These are phyloP conservation scores for Eristalinus sepulchralis DNA, from an alignment of 2,888 invertebrate species.

Conservation along the genomic window DNA sequence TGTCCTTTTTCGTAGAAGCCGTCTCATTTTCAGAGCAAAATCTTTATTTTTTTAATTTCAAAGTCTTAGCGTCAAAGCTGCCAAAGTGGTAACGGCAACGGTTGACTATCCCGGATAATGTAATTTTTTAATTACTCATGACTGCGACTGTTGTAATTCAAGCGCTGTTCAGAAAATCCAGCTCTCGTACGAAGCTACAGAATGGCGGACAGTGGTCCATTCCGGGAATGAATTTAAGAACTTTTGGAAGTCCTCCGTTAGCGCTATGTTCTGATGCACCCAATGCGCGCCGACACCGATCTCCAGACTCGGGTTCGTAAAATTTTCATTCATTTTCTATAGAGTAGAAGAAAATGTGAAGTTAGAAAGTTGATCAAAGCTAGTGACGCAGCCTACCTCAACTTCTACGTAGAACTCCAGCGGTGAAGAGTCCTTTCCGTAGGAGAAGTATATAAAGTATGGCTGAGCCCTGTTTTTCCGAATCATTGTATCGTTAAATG, in stretches of 20 bases:
- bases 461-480: slow-evolving; percentile 74
- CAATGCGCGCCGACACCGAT: slow-evolving; percentile 82
- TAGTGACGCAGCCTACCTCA: slow-evolving; percentile 73
- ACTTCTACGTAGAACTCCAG: slow-evolving; percentile 77
- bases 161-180: slow-evolving; percentile 75
- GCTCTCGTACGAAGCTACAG: slow-evolving; percentile 82
- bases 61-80: too few relatives aligned
- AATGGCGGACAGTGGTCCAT: slow-evolving; percentile 82
- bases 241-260: slow-evolving; percentile 79
- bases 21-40: too few relatives aligned
- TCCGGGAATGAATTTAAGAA: slow-evolving; percentile 82
- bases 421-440: slow-evolving; percentile 76
- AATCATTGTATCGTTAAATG: slow-evolving; percentile 77
- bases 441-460: slow-evolving; percentile 78
- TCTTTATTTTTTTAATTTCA: too few relatives aligned
- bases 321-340: slow-evolving; percentile 72
- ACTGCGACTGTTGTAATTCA: slow-evolving; percentile 63
- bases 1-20: too few relatives aligned
- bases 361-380: too few relatives aligned
- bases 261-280: slow-evolving; percentile 80
- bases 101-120: too few relatives aligned
- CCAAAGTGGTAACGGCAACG: too few relatives aligned
- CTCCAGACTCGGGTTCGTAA: slow-evolving; percentile 77
- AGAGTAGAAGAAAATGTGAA: neutral
- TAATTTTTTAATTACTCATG: slow-evolving; percentile 6